Conservation (phyloP, 2,888 invertebrate species). For the Lepas anatifera region DNA sequence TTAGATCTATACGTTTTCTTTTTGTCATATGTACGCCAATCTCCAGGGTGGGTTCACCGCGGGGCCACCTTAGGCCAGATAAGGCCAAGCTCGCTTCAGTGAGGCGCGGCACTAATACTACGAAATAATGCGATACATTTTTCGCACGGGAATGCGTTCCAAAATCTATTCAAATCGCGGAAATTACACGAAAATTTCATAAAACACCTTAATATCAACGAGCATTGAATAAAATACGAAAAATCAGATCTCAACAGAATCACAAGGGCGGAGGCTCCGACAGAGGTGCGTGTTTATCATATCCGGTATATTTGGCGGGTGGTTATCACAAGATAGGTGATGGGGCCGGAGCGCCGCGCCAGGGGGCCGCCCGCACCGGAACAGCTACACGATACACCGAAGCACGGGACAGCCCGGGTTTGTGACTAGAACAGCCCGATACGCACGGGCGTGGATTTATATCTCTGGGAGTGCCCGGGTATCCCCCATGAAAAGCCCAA, state of each 20-base stretch:
- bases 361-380: neutral
- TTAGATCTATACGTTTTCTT: too few species aligned
- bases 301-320: conserved; percentile 3
- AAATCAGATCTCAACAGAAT: too few species aligned
- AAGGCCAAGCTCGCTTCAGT: too few species aligned
- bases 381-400: neutral
- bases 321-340: neutral
- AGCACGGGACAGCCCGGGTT: too few species aligned
- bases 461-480: neutral
- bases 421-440: neutral
- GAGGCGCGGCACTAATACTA: too few species aligned
- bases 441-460: neutral
- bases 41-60: too few species aligned
- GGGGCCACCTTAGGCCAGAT: too few species aligned
- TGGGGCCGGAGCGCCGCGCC: neutral
- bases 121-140: too few species aligned
- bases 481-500: neutral
- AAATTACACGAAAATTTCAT: too few species aligned
- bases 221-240: too few species aligned
- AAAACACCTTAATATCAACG: neutral
- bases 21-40: too few species aligned
- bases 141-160: neutral
- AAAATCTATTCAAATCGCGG: neutral
- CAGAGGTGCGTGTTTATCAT: neutral
- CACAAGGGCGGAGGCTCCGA: neutral